Evolutionary conservation across 1,140 invertebrate genomes (phyloP).

Genomic region (Megalopta genalis): DNA sequence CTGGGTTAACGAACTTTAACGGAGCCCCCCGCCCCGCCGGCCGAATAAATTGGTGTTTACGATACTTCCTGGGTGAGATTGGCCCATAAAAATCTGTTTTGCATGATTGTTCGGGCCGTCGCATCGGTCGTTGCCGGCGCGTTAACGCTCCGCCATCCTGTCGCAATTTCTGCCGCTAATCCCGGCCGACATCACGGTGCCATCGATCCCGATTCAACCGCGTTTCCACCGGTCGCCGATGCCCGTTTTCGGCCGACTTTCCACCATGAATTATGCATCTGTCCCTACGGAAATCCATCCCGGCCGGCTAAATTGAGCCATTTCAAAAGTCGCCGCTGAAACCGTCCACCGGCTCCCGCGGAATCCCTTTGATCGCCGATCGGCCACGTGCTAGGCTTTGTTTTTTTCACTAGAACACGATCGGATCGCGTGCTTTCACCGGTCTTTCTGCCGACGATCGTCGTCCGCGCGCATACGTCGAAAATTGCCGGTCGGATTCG

Average conservation of each 20-base stretch:
- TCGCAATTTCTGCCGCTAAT: slow-evolving; percentile 26
- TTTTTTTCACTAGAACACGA: neutral
- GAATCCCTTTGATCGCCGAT: slow-evolving; percentile 33
- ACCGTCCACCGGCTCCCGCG: neutral
- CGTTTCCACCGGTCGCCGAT: neutral
- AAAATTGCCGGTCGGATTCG: no score
- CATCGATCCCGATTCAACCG: slow-evolving; percentile 29
- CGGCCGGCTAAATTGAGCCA: slow-evolving; percentile 13
- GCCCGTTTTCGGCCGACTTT: slow-evolving; percentile 32
- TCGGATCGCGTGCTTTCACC: neutral
- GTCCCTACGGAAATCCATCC: slow-evolving; percentile 19
- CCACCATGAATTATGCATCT: slow-evolving; percentile 35
- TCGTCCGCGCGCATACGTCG: no score
- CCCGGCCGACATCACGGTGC: neutral
- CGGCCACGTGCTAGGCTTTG: slow-evolving; percentile 7
- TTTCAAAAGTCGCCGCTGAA: slow-evolving; percentile 6
- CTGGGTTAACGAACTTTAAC: no score
- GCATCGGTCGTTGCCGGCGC: neutral
- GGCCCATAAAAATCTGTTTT: no score
- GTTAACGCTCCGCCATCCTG: slow-evolving; percentile 8
- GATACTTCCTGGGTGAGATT: no score
- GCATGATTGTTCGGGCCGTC: no score
- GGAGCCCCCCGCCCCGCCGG: no score
- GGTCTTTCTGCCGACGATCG: no score
- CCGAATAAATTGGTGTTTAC: no score